Base-by-base conservation (phyloP, 2,797 vertebrate genomes). In the Pogonophryne albipinna region DNA sequence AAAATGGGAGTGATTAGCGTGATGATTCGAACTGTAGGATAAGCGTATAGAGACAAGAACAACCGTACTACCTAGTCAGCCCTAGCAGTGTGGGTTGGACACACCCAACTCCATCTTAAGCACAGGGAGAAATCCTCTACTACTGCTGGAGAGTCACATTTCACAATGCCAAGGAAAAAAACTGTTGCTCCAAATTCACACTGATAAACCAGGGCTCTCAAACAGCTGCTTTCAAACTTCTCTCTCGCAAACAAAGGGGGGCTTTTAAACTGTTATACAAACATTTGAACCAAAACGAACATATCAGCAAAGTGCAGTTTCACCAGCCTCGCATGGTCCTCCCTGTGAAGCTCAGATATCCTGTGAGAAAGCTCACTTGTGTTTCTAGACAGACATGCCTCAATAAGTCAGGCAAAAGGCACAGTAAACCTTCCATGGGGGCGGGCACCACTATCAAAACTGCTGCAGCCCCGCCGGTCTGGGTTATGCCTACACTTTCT, bases 191-290 rank as follows among this genome's bases (percentile, higher is more conserved):
- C 78, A 83, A 62, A 87, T 68, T 84, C 56, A 67, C 79, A 49
- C 69, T 44, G 69, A 85, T 78, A 69, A 60, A 86, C 61, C 66
- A 1, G 51, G 84, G 69, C 67, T 67, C 66, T 66, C 55, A 71
- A 91, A 93, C 93, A 93, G 94, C 95, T 95, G 94, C 95, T 95
- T 95, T 95, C 70, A 94, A 95, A 94, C 93, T 91, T 90, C 85
- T 77, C 71, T 75, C 90, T 91, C 66, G 10, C 76, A 84, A 52
- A 69, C 74, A 74, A 69, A 58, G 46, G 60, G 7, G 72, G 62
- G 34, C 6, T 61, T 87, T 89, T 92, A 82, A 85, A 84, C 76
- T 84, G 76, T 84, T 91, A 75, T 81, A 80, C 85, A 85, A 87
- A 87, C 85, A 82, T 84, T 42, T 61, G 76, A 90, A 86, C 82